Base-by-base conservation (phyloP, 2,888 invertebrate species). In the Neocrepidodera transversa region DNA sequence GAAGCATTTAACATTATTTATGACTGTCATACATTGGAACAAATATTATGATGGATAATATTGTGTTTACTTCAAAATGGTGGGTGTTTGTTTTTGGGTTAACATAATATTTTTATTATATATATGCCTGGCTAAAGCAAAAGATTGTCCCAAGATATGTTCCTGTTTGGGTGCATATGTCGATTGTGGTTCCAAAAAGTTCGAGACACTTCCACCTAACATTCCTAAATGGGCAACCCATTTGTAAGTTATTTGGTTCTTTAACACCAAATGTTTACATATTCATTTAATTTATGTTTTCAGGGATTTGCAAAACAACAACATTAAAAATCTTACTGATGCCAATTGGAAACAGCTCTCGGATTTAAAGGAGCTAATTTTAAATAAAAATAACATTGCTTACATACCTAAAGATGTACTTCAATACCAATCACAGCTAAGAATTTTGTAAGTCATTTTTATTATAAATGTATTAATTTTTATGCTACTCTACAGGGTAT, bases 301-400 rank as follows among this genome's bases (percentile, higher is more conserved):
- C 75, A 90, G 90, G 73, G 86, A 85, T 76, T 79, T 91, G 67
- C 87, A 87, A 74, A 84, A 83, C 71, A 96, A 95, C 81, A 85
- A 85, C 66, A 88, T 96, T 60, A 83, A 82, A 67, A 79, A 81
- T 42, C 85, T 96, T 60, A 86, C 89, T 73, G 86, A 87, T 68
- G 87, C 86, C 59, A 86, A 89, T 58, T 86, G 95, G 73, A 86
- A 87, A 70, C 87, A 88, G 75, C 81, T 95, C 53, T 85, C 86
- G 1, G 84, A 84, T 56, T 81, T 96, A 65, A 84, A 86, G 68
- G 87, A 89, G 67, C 81, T 95, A 62, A 91, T 91, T 75, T 77
- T 95, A 63, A 93, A 90, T 74, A 89, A 89, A 76, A 95, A 95
- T 84, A 86, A 84, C 66, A 82, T 92, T 61, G 80, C 80, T 61